Evolutionary conservation across 2,113 vertebrate species (phyloP).

Genomic region (Sarotherodon lohbergeri): DNA sequence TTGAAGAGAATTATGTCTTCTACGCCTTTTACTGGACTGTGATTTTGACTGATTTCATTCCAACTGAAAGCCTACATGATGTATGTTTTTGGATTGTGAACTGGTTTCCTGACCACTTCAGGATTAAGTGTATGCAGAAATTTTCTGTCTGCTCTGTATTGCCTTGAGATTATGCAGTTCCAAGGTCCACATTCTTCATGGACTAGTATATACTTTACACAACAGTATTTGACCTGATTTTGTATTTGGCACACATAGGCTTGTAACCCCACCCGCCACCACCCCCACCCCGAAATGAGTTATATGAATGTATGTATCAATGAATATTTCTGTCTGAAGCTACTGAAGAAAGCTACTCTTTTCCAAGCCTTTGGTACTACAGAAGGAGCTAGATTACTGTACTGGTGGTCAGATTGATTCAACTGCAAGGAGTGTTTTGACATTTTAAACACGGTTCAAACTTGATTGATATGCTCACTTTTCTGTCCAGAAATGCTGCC

Average conservation of each 20-base stretch:
- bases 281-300: background rate
- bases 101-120: background rate
- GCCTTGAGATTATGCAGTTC: conserved; percentile 48
- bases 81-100: conserved; percentile 30
- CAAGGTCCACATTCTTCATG: conserved; percentile 10
- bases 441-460: background rate
- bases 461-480: background rate
- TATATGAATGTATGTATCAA: conserved; percentile 54
- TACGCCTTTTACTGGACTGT: conserved; percentile 47
- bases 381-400: background rate
- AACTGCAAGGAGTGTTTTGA: background rate
- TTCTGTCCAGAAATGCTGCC: conserved; percentile 12
- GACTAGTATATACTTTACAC: conserved; percentile 34
- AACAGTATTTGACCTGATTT: conserved; percentile 43
- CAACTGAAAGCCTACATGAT: conserved; percentile 19
- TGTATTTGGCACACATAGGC: conserved; percentile 27
- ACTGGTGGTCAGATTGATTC: background rate
- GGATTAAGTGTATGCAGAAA: conserved; percentile 16
- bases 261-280: background rate
- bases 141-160: conserved; percentile 39
- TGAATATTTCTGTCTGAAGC: conserved; percentile 10
- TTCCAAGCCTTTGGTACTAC: background rate
- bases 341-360: conserved; percentile 16
- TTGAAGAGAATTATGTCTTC: conserved; percentile 24
- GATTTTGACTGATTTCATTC: conserved; percentile 57